Percentiles rank a stretch among this genome's conserved stretches.
phyloP scores from a whole-genome alignment of 2,888 invertebrate genomes.

The Erebia epiphron region DNA sequence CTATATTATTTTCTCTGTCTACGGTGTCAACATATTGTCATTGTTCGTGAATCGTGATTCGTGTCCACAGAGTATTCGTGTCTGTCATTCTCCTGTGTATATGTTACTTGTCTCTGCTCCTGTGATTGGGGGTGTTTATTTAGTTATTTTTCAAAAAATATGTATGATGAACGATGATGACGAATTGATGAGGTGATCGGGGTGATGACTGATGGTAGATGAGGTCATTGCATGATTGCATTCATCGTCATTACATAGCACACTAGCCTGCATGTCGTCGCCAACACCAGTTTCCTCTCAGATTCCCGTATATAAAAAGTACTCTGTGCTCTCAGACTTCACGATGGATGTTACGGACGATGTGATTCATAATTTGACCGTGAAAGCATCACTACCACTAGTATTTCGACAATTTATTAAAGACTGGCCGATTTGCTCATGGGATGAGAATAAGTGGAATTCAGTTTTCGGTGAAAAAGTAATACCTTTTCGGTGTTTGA shows the following conservation, averaged over 20 bases:
- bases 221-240: neutral
- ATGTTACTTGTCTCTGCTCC: no score
- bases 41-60: no score
- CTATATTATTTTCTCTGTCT: no score
- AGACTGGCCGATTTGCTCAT: conserved; percentile 83
- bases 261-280: conserved; percentile 9
- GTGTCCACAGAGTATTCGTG: no score
- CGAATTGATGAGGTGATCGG: no score
- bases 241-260: neutral
- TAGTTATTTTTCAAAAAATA: no score
- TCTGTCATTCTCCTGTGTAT: no score
- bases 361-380: conserved; percentile 52
- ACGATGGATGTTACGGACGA: conserved; percentile 60
- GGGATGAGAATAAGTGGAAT: conserved; percentile 84
- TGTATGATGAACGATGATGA: no score
- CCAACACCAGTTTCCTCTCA: neutral
- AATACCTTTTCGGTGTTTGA: conserved; percentile 82
- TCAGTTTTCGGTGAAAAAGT: conserved; percentile 78
- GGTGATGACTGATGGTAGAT: conserved; percentile 9
- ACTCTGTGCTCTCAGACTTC: no score
- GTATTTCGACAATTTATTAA: conserved; percentile 79
- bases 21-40: no score
- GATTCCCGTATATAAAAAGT: no score
- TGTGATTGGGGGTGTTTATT: no score
- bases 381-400: conserved; percentile 70